Percentiles rank a stretch among this genome's conserved stretches.
Conservation (phyloP, 1,140 invertebrate genomes). For the Wiebesia pumilae region DNA sequence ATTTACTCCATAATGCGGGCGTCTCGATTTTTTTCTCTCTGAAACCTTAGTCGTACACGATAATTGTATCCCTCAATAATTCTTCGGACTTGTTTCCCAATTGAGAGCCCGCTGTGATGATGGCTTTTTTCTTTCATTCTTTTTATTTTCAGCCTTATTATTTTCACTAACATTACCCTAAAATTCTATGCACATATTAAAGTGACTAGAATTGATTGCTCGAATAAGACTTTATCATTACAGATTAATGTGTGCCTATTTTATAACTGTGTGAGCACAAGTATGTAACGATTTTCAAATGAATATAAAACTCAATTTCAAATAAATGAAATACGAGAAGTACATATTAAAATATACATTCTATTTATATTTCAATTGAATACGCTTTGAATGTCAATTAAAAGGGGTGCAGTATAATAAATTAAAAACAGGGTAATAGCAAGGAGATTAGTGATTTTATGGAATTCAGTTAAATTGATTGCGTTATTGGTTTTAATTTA, state of each 20-base stretch:
- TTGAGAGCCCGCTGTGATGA: too few species aligned
- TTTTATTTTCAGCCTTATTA: too few species aligned
- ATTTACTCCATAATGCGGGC: background rate
- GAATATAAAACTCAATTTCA: too few species aligned
- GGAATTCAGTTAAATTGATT: background rate
- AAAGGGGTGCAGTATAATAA: background rate
- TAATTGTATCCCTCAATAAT: too few species aligned
- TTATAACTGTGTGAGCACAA: background rate
- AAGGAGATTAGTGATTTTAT: background rate
- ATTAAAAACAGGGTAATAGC: too few species aligned
- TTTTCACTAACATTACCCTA: too few species aligned
- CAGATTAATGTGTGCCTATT: background rate
- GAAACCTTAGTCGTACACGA: too few species aligned
- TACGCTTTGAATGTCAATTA: constrained; percentile 10
- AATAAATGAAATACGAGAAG: too few species aligned
- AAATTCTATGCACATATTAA: background rate
- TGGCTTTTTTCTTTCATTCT: too few species aligned
- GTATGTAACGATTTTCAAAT: too few species aligned
- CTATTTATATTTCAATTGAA: background rate
- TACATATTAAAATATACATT: too few species aligned
- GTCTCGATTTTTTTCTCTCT: background rate
- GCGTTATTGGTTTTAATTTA: background rate
- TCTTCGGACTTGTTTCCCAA: too few species aligned
- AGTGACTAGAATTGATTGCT: background rate
- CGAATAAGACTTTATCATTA: background rate